Conservation (phyloP, 2,797 vertebrate species). For the Phaenicophaeus curvirostris region DNA sequence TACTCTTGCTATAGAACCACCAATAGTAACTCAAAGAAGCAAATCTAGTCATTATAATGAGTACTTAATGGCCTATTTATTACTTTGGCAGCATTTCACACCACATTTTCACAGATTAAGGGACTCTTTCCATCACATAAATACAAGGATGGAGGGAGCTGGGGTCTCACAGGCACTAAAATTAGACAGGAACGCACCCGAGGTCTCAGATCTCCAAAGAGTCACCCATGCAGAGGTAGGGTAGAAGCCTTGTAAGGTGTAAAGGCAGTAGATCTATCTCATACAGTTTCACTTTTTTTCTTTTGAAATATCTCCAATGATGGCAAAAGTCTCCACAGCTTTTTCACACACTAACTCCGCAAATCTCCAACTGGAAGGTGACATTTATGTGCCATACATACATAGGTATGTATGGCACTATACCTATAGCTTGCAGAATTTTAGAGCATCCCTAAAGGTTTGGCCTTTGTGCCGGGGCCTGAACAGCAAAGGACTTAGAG, state of each 20-base stretch:
- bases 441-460: conserved; percentile 1
- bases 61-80: neutral
- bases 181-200: neutral
- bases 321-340: neutral
- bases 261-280: neutral
- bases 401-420: neutral
- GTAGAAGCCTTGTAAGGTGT: neutral
- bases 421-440: conserved; percentile 41
- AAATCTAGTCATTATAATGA: neutral
- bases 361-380: neutral
- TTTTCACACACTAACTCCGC: neutral
- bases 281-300: neutral
- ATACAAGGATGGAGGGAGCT: neutral
- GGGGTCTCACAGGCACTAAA: neutral
- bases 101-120: neutral
- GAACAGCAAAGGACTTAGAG: conserved; percentile 11
- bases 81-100: neutral
- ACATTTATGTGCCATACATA: neutral
- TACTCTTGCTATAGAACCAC: neutral
- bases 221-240: neutral
- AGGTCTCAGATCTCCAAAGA: neutral
- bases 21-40: neutral
- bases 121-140: neutral
- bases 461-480: neutral
- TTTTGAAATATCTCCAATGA: neutral